phyloP scores from a whole-genome alignment of 1,140 invertebrate species.

The Hylaeus volcanicus region DNA sequence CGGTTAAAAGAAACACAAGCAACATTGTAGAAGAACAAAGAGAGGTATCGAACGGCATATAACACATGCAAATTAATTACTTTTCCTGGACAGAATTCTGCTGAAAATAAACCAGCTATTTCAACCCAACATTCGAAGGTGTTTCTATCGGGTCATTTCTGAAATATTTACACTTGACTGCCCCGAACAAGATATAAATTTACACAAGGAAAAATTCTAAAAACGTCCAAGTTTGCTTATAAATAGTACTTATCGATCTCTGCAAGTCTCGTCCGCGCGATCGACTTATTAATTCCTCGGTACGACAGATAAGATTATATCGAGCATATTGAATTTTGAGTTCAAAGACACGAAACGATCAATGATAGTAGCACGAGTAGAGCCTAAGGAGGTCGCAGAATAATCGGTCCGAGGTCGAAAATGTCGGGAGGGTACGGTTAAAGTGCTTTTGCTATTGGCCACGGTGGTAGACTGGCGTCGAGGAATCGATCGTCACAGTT shows the following conservation, averaged over 20 bases:
- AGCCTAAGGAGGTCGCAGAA: constrained; percentile 53
- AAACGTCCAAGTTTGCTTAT: too few relatives aligned
- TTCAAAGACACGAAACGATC: constrained; percentile 17
- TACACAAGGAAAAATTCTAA: too few relatives aligned
- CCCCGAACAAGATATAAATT: neutral
- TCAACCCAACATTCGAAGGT: too few relatives aligned
- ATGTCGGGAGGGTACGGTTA: constrained; percentile 45
- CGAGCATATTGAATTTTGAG: neutral
- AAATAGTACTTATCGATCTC: too few relatives aligned
- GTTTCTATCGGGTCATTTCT: too few relatives aligned
- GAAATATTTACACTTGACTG: neutral
- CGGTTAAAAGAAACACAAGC: too few relatives aligned
- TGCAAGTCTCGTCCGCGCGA: too few relatives aligned
- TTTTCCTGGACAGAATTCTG: too few relatives aligned
- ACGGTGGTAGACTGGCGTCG: constrained; percentile 45
- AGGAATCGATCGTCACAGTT: constrained; percentile 50
- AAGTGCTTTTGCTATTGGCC: constrained; percentile 50
- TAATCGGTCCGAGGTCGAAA: constrained; percentile 62
- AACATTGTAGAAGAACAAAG: too few relatives aligned
- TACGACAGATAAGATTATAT: neutral
- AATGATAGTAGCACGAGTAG: constrained; percentile 5
- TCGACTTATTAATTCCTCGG: neutral
- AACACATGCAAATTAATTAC: too few relatives aligned
- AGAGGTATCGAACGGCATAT: too few relatives aligned
- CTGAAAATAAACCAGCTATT: too few relatives aligned